Base-by-base conservation (phyloP, 2,797 vertebrate species). In the Molossus alvarezi region DNA sequence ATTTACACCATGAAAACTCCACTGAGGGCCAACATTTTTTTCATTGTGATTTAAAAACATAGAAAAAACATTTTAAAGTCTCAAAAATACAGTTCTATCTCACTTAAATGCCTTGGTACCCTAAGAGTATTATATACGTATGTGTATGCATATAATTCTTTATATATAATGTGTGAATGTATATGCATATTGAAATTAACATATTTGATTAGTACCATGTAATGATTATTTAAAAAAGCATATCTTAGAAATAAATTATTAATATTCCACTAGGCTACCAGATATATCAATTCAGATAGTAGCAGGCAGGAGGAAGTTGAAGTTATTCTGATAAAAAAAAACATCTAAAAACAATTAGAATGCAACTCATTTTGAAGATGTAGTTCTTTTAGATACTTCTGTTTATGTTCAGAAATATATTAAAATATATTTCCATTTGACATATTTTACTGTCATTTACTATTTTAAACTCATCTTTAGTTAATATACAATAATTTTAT, bases 351-450 rank as follows among this genome's bases (percentile, higher is more conserved):
- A 79, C 62, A 83, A n/a, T 88, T 93, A 76, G 20, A 87, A 75
- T 9, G 51, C 55, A 81, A 27, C 25, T 85, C 62, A 20, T 92
- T 96, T 95, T 55, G 21, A 82, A 81, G 37, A 62, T 65, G 23
- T 85, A 60, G 17, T 76, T 77, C 15, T 89, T 80, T 72, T 84
- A 69, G 45, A n/a, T 75, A 27, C 21, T 80, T 92, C 45, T 76
- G 12, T 94, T 73, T 77, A 77, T 88, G 64, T 65, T 75, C 9
- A 13, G 55, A 55, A 86, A 71, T 71, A 17, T 58, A 62, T 93
- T 76, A 84, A 95, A 96, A 65, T 77, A 75, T 73, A 41, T 84
- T 90, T 92, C 93, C 13, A 79, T 25, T 89, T n/a, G 58, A 77
- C 48, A 67, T 33, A 45, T 90, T 95, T 95, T 71, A 85, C 60